phyloP scores from a whole-genome alignment of 2,888 invertebrate species.

The Bellardia bayeri region DNA sequence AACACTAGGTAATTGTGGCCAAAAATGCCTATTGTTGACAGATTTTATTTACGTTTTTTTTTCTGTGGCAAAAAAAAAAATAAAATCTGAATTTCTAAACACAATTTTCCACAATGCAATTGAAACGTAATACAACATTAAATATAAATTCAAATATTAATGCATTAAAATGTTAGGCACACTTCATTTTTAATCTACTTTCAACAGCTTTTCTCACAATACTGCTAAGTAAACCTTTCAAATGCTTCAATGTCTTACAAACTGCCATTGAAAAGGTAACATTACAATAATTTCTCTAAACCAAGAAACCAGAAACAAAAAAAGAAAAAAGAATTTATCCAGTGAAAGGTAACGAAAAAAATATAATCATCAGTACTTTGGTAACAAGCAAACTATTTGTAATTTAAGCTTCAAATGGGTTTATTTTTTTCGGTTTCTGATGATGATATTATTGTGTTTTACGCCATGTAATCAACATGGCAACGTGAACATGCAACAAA shows the following conservation, averaged over 20 bases:
- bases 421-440: constrained; percentile 4
- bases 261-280: constrained; percentile 2
- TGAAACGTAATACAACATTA: neutral
- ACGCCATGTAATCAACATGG: constrained; percentile 14
- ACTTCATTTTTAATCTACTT: constrained; percentile 10
- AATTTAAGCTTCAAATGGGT: constrained; percentile 49
- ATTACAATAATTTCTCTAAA: constrained; percentile 23
- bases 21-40: too few relatives aligned
- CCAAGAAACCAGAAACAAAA: constrained; percentile 30
- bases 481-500: constrained; percentile 16
- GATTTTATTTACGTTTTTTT: too few relatives aligned
- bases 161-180: constrained; percentile 38
- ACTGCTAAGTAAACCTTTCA: constrained; percentile 29
- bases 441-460: constrained; percentile 26
- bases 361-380: constrained; percentile 22
- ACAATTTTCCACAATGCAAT: neutral
- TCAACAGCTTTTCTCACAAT: constrained; percentile 26
- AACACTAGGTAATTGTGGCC: too few relatives aligned
- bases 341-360: constrained; percentile 60
- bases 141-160: constrained; percentile 30
- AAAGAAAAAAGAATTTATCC: constrained; percentile 38
- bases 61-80: too few relatives aligned
- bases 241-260: constrained; percentile 3
- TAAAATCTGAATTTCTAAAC: neutral
- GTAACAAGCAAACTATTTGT: constrained; percentile 27